Conservation (phyloP, 2,113 vertebrate species). For the Apodemus sylvaticus region DNA sequence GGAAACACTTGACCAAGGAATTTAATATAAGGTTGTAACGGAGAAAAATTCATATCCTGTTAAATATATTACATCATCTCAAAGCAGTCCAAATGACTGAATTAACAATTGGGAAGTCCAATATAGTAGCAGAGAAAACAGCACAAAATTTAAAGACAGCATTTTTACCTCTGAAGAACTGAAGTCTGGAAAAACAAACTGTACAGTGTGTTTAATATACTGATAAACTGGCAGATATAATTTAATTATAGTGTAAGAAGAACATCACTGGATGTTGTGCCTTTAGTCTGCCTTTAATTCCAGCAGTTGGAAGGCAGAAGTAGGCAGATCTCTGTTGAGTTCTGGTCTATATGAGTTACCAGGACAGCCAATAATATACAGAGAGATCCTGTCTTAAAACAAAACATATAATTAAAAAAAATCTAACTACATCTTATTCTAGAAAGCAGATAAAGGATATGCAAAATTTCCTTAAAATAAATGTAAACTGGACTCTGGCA, state of each 20-base stretch:
- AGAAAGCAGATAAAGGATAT: slow-evolving; percentile 33
- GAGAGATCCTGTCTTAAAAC: neutral
- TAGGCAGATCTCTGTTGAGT: neutral
- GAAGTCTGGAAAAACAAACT: slow-evolving; percentile 2
- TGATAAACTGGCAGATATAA: slow-evolving; percentile 32
- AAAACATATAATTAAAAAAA: slow-evolving; percentile 20
- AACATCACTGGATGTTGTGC: neutral
- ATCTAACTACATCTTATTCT: neutral
- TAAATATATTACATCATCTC: neutral
- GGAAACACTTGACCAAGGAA: neutral
- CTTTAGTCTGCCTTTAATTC: neutral
- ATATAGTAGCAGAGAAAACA: slow-evolving; percentile 29
- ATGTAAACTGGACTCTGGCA: neutral
- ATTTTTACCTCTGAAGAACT: slow-evolving; percentile 16
- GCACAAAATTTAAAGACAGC: slow-evolving; percentile 46
- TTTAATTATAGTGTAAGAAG: neutral
- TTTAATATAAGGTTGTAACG: neutral
- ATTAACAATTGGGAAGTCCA: neutral
- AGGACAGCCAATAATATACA: neutral
- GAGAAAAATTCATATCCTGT: neutral
- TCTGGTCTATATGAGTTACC: neutral
- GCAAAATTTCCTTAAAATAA: neutral
- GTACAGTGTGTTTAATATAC: neutral
- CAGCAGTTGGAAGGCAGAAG: neutral
- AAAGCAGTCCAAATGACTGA: slow-evolving; percentile 24